These are phyloP conservation scores for Cotesia congregata DNA, from an alignment of 2,888 invertebrate species.

Conservation along the genomic window DNA sequence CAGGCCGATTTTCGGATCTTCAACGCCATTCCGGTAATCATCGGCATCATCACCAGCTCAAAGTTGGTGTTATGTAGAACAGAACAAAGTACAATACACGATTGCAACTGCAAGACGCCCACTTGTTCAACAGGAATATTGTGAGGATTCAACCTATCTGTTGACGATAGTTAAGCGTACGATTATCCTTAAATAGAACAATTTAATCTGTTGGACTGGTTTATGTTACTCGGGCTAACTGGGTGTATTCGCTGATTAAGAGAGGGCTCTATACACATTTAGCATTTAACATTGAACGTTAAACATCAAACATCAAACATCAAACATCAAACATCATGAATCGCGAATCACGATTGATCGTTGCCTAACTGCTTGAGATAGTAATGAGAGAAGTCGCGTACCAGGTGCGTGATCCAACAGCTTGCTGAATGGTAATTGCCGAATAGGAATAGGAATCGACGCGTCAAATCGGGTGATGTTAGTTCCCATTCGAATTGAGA, in stretches of 20 bases:
- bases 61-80: constrained; percentile 40
- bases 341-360: constrained; percentile 1
- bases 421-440: constrained; percentile 26
- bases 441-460: constrained; percentile 27
- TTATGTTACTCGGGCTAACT: constrained; percentile 18
- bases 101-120: neutral
- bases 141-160: constrained; percentile 2
- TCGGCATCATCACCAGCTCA: constrained; percentile 41
- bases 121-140: neutral
- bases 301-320: neutral
- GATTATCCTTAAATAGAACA: constrained; percentile 41
- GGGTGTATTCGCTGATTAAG: constrained; percentile 9
- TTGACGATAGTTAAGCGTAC: constrained; percentile 29
- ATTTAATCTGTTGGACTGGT: constrained; percentile 34
- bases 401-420: constrained; percentile 40
- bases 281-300: neutral
- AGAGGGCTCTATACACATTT: neutral
- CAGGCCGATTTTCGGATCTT: constrained; percentile 56
- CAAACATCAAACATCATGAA: neutral
- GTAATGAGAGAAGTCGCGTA: constrained; percentile 38
- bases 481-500: too few species aligned
- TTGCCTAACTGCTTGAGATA: constrained; percentile 1
- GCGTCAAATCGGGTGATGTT: constrained; percentile 12
- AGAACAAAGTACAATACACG: too few species aligned
- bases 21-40: constrained; percentile 24